Percentiles rank a stretch among this genome's conserved stretches.
phyloP scores from a whole-genome alignment of 2,888 invertebrate genomes.

The Perizoma flavofasciatum region DNA sequence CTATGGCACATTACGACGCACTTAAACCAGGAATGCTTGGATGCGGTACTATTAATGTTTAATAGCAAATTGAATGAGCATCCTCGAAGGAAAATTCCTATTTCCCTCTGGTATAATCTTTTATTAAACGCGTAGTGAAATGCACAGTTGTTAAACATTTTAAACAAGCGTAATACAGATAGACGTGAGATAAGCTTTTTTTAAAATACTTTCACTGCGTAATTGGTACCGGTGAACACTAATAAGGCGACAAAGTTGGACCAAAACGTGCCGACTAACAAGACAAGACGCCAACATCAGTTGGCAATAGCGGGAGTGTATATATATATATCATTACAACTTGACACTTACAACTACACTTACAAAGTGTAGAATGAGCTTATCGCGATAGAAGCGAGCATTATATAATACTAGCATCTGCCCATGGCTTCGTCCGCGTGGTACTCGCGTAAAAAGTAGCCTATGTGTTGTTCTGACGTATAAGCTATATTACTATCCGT shows the following conservation, averaged over 20 bases:
- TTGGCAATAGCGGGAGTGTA: no score
- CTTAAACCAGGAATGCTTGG: conserved; percentile 52
- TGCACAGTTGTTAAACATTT: conserved; percentile 4
- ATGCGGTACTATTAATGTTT: conserved; percentile 54
- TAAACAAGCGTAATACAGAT: conserved; percentile 44
- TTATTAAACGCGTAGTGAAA: background rate
- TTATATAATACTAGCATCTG: no score
- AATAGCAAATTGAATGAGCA: conserved; percentile 61
- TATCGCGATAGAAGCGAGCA: no score
- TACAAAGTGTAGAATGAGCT: no score
- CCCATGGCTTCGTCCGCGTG: no score
- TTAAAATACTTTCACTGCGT: conserved; percentile 71
- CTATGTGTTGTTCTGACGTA: no score
- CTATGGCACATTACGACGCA: conserved; percentile 51
- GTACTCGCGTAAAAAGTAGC: no score
- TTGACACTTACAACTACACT: no score
- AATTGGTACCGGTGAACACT: conserved; percentile 61
- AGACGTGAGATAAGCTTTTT: conserved; percentile 54
- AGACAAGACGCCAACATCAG: no score
- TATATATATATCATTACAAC: no score
- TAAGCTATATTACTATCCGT: no score
- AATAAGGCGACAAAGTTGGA: conserved; percentile 57
- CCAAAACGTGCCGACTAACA: conserved; percentile 31
- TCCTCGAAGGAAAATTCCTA: conserved; percentile 37
- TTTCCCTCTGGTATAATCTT: conserved; percentile 10